Evolutionary conservation across 2,888 invertebrate genomes (phyloP), one percentile per base, ranked within the genome.

Genomic region (Heliconius cydno): DNA sequence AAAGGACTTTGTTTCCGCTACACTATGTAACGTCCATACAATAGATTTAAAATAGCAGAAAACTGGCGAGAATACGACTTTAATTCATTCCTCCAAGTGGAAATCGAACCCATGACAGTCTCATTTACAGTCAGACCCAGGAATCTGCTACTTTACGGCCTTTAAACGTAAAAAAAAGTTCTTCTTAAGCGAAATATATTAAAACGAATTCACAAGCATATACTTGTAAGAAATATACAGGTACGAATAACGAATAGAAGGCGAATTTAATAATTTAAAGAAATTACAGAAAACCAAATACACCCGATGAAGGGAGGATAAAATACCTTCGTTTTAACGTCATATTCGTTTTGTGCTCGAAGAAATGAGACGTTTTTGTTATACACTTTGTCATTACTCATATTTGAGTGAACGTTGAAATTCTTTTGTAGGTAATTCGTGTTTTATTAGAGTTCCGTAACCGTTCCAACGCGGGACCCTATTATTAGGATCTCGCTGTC

Each of bases 341-440:
- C n/a, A n/a, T 28, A 57, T 60, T 34, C 72, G 57, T 73, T 73
- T 60, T 57, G 57, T 60, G 34, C 60, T 60, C 34, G 34, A 60
- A 60, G 63, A 10, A 65, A 65, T 38, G 65, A 75, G 65, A 65
- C 74, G 65, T 41, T 65, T 41, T 63, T 19, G 28, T n/a, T 34
- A 73, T 74, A 63, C 28, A 41, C 74, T 28, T 63, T 74, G 74
- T 72, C 19, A 74, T 74, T 38, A 74, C 22, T 74, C 34, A 6
- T 25, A 41, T 63, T 65, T 22, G 38, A 74, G 25, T 25, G 60
- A 65, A 65, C 15, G 41, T 75, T 7, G 38, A 65, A 75, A 63
- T 65, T 75, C 34, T 60, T 63, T 65, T 65, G 41, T 41, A 25
- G n/a, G 38, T 74, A 73, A 73, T 73, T 57, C 19, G 2, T 60